phyloP scores from a whole-genome alignment of 2,888 invertebrate species.

The Podabrus alpinus region DNA sequence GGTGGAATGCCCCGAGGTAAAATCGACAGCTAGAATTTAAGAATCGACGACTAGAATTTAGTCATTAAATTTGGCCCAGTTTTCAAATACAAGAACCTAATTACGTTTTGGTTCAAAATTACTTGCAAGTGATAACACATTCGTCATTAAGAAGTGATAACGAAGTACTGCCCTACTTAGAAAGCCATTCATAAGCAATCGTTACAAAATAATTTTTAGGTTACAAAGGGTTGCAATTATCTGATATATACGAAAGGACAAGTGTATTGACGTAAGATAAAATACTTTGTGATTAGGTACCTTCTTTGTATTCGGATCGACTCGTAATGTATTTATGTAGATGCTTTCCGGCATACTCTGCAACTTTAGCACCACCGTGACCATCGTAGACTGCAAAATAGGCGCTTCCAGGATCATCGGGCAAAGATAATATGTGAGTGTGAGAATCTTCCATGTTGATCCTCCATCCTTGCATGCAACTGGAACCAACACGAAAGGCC shows the following conservation, averaged over 20 bases:
- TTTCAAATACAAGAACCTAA: background rate
- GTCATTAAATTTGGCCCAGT: background rate
- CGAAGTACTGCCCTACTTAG: background rate
- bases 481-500: constrained; percentile 83
- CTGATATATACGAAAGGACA: background rate
- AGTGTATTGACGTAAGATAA: background rate
- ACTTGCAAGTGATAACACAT: background rate
- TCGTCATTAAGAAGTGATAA: background rate
- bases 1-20: background rate
- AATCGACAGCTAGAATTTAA: too few relatives aligned
- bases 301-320: constrained; percentile 80
- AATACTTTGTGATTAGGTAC: constrained; percentile 45
- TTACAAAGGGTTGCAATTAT: background rate
- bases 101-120: background rate
- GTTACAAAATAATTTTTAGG: background rate
- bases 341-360: constrained; percentile 94
- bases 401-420: constrained; percentile 85
- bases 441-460: constrained; percentile 99
- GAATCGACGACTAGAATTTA: background rate
- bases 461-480: constrained; percentile 99
- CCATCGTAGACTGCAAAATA: constrained; percentile 98
- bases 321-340: constrained; percentile 89
- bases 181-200: background rate
- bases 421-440: constrained; percentile 89
- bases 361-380: constrained; percentile 75